Base-by-base conservation (phyloP, 2,888 invertebrate genomes). In the Hanleya hanleyi region DNA sequence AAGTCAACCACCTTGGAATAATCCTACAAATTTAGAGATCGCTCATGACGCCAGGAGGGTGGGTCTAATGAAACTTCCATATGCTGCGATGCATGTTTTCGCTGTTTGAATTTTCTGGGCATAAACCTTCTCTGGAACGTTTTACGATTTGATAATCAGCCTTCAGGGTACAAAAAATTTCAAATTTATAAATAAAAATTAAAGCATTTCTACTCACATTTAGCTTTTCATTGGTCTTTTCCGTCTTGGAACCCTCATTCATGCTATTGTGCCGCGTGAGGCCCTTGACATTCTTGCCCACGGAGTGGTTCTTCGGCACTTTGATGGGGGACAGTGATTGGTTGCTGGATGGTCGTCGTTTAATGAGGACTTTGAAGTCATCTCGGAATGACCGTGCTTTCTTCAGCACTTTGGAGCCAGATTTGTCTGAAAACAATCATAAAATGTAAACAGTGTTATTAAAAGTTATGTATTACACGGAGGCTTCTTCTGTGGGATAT, bases 341-440 rank as follows among this genome's bases (percentile, higher is more conserved):
- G 70, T 84, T 84, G 18, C 83, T 81, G 18, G 85, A 85, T 3
- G 87, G 86, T 2, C 86, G 81, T 22, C 87, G 77, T 67, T 82
- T 81, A 51, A 87, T 84, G 65, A 83, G 72, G 33, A 81, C 82
- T 71, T 85, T 85, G 49, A 87, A 78, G 74, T 86, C 86, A 67
- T 87, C 87, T 1, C 85, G 78, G 77, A 87, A 87, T 18, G 87
- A 87, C 66, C 82, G 77, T 22, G 85, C 86, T 77, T 87, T 87
- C 80, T 87, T 87, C 74, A 86, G 78, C 84, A 86, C 84, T 75
- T 84, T 86, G 18, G 86, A 86, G n/a, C 64, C 29, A 37, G 57
- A 57, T 57, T 57, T 57, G 26, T 57, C 57, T 57, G 57, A 22
- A 57, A n/a, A n/a, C n/a, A n/a, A n/a, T n/a, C n/a, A n/a, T n/a